Evolutionary conservation across 2,888 invertebrate species (phyloP), one percentile per base, ranked within the genome.

Genomic region (Lochmaea capreae): DNA sequence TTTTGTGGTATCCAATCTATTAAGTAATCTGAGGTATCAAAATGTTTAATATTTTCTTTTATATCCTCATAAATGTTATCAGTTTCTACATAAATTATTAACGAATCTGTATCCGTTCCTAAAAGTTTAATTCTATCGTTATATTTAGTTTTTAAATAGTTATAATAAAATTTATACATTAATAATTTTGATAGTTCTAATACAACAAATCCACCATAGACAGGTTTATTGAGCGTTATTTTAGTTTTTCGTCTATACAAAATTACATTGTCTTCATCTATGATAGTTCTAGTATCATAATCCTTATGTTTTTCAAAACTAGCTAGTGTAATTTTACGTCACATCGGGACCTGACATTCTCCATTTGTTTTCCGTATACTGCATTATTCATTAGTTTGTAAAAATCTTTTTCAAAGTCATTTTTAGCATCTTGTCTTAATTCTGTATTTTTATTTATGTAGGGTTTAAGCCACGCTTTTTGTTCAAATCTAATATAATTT

Each of bases 61-160:
- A 52, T 66, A 26, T 52, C 66, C 14, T 66, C 8, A 54, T 66
- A 66, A 54, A 52, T n/a, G 66, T 66, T 54, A 16, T 26, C 66
- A 16, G 66, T 66, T 66, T 66, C 66, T 18, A 66, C 66, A 66
- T 66, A 52, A 52, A 49, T 16, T 12, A 66, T 66, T 49, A 66
- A 66, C 8, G 49, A 66, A 18, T 66, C 66, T 66, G 66, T 66
- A 33, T 66, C 52, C 8, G 46, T 46, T 1, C 46, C 46, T 46
- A 46, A 46, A 4, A 46, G 46, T 62, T n/a, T 62, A 39, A 33
- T 39, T 39, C 12, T 22, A 6, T 62, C 62, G 12, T 16, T 14
- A 62, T 62, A 18, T 62, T 26, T 62, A 26, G 39, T 22, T 62
- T 62, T 62, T 39, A 62, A 39, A 33, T 46, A 46, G 8, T 46